Percentiles rank a stretch among this genome's conserved stretches.
These are phyloP conservation scores for Rhinichthys klamathensis DNA, from an alignment of 2,113 vertebrate genomes.

Conservation along the genomic window DNA sequence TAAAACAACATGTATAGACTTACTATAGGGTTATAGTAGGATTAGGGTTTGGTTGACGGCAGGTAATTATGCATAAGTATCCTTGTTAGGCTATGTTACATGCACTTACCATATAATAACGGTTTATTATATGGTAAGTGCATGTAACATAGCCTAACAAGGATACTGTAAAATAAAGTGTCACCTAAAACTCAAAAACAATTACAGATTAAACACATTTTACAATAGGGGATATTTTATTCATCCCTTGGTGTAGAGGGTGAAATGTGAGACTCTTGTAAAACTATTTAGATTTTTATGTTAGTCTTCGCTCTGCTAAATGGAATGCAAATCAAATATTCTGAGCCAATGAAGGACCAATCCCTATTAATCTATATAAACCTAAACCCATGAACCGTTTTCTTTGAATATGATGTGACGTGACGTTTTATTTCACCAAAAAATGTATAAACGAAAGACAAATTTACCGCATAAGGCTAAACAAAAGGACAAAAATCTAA, in stretches of 20 bases:
- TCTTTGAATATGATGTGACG: not conserved
- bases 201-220: constrained; percentile 34
- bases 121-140: too few relatives aligned
- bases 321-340: not conserved
- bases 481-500: not conserved
- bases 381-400: not conserved
- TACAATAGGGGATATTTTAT: not conserved
- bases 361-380: not conserved
- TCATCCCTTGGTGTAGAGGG: constrained; percentile 24
- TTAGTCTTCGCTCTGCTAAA: not conserved
- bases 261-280: constrained; percentile 40
- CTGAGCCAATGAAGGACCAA: not conserved
- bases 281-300: not conserved
- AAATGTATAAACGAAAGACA: not conserved
- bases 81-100: too few relatives aligned
- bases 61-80: too few relatives aligned
- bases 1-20: too few relatives aligned
- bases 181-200: constrained; percentile 19
- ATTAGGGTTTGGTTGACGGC: too few relatives aligned
- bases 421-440: not conserved
- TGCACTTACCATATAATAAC: too few relatives aligned
- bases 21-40: too few relatives aligned
- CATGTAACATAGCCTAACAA: too few relatives aligned
- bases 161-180: not conserved
- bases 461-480: not conserved